phyloP scores from a whole-genome alignment of 2,888 invertebrate species.

The Synanthedon formicaeformis region DNA sequence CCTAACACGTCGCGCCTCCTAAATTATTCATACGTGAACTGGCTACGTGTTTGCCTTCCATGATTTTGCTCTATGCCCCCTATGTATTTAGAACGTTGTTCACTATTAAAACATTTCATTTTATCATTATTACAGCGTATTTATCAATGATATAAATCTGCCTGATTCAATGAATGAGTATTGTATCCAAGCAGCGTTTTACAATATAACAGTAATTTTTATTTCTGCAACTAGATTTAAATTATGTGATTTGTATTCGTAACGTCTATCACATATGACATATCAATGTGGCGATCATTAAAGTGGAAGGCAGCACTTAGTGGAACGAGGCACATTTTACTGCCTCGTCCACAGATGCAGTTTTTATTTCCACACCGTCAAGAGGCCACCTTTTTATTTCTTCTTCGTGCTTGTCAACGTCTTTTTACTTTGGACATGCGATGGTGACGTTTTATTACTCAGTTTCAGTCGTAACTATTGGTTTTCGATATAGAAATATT shows the following conservation, averaged over 20 bases:
- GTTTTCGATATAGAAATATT: neutral
- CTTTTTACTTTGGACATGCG: constrained; percentile 28
- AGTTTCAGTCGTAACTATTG: neutral
- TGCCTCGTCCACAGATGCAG: constrained; percentile 37
- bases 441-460: constrained; percentile 33
- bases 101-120: neutral
- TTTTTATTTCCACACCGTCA: constrained; percentile 19
- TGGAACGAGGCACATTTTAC: constrained; percentile 23
- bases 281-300: constrained; percentile 5
- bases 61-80: neutral
- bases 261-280: neutral
- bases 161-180: no score
- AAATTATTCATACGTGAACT: constrained; percentile 1
- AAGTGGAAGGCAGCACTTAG: constrained; percentile 7
- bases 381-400: constrained; percentile 32
- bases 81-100: neutral
- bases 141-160: no score
- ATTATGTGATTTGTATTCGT: no score
- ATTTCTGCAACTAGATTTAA: no score
- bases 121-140: no score
- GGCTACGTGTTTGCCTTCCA: neutral
- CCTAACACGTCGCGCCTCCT: neutral
- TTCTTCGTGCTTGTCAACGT: constrained; percentile 35
- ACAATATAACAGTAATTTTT: no score
- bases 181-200: no score